Conservation (phyloP, 2,797 vertebrate species). For the Sebastes nivosus region DNA sequence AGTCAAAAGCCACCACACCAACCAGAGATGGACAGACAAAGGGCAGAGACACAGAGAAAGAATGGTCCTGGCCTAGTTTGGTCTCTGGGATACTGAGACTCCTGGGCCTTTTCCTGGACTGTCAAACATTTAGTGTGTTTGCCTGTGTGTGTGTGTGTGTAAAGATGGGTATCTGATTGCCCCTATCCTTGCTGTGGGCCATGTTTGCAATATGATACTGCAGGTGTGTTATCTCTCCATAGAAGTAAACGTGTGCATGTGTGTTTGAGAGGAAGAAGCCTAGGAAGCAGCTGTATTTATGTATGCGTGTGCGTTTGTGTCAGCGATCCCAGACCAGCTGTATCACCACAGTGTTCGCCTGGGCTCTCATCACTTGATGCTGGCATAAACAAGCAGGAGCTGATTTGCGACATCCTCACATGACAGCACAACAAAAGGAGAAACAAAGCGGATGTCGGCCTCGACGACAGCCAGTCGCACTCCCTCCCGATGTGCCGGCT, state of each 20-base stretch:
- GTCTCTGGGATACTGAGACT: conserved; percentile 25
- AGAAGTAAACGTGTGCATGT: not conserved
- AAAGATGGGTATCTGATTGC: conserved; percentile 29
- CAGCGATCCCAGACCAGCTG: conserved; percentile 50
- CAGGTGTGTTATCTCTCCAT: conserved; percentile 39
- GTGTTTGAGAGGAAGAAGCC: conserved; percentile 28
- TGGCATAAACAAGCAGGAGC: conserved; percentile 65
- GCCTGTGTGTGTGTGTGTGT: not conserved
- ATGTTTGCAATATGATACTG: conserved; percentile 43
- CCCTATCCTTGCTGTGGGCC: not conserved
- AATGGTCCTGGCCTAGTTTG: conserved; percentile 36
- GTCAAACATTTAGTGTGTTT: not conserved
- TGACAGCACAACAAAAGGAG: conserved; percentile 73
- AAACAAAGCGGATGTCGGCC: conserved; percentile 46
- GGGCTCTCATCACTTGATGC: conserved; percentile 26
- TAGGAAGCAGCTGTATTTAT: conserved; percentile 63
- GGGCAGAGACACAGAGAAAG: conserved; percentile 23
- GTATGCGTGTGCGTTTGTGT: conserved; percentile 17
- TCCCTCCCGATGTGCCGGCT: not conserved
- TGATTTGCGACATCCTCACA: conserved; percentile 67
- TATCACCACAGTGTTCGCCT: conserved; percentile 31
- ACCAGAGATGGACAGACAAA: conserved; percentile 47
- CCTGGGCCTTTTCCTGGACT: conserved; percentile 15
- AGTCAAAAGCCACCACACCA: conserved; percentile 55
- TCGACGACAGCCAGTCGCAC: conserved; percentile 32